phyloP scores from a whole-genome alignment of 2,113 vertebrate genomes.

The Tyrannus savana region DNA sequence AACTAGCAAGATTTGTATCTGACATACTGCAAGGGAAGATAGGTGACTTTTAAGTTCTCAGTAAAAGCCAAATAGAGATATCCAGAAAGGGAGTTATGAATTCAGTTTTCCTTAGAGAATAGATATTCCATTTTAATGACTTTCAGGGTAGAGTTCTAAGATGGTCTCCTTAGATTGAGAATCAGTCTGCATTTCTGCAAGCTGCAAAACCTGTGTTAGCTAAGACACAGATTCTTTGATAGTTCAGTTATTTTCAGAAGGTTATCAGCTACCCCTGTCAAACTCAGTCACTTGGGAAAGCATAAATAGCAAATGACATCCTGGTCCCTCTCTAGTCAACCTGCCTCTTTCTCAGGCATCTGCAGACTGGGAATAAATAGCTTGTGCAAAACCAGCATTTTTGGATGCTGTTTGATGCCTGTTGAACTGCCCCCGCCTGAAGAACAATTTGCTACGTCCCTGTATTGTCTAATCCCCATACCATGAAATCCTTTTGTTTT shows the following conservation, averaged over 20 bases:
- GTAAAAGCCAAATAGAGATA: not conserved
- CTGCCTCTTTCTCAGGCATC: not conserved
- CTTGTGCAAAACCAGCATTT: not conserved
- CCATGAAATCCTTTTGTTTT: not conserved
- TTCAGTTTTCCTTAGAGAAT: not conserved
- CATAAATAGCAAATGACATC: slow-evolving; percentile 27
- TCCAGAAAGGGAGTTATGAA: not conserved
- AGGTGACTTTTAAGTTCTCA: not conserved
- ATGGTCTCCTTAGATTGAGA: not conserved
- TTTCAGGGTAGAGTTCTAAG: not conserved
- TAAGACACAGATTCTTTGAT: not conserved
- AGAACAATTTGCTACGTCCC: not conserved
- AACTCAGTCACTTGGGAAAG: not conserved
- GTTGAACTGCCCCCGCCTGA: not conserved
- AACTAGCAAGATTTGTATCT: not conserved
- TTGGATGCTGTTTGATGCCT: not conserved
- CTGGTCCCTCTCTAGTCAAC: not conserved
- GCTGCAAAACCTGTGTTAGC: not conserved
- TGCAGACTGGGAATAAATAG: slow-evolving; percentile 25
- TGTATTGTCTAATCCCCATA: not conserved
- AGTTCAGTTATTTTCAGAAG: slow-evolving; percentile 36
- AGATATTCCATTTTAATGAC: not conserved
- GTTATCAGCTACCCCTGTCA: slow-evolving; percentile 33
- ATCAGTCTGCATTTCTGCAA: not conserved
- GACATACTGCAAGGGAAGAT: not conserved